A percentile compares a stretch with the other conserved stretches of the same genome.
Evolutionary conservation across 2,113 vertebrate species (phyloP).

Genomic region (Nymphicus hollandicus): DNA sequence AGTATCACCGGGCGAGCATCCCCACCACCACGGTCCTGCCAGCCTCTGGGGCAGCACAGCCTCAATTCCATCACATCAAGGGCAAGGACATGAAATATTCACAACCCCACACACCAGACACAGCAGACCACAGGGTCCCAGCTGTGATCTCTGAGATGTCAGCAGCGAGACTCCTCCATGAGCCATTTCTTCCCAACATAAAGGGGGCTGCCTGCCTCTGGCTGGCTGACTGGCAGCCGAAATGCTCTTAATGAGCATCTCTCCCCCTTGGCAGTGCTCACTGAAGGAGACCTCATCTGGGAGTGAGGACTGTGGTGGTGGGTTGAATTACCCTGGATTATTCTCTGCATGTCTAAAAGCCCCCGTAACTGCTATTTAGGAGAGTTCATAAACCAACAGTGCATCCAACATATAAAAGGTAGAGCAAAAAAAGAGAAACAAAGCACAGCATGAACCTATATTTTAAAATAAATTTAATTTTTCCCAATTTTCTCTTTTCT

Average conservation of each 20-base stretch:
- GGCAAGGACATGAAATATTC: neutral
- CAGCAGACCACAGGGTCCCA: neutral
- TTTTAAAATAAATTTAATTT: neutral
- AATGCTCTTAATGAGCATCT: neutral
- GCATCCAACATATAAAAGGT: neutral
- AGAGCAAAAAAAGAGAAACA: neutral
- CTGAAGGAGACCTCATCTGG: neutral
- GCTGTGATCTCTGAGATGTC: neutral
- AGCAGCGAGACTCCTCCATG: neutral
- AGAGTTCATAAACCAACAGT: neutral
- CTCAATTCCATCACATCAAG: neutral
- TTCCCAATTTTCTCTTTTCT: neutral
- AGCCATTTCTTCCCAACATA: accelerated
- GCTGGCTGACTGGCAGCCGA: neutral
- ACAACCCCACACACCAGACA: accelerated
- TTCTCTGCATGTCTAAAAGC: neutral
- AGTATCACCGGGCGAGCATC: accelerated
- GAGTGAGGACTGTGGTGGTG: neutral
- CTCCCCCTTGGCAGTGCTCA: neutral
- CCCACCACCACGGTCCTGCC: accelerated
- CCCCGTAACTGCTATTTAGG: neutral
- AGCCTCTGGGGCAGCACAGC: neutral
- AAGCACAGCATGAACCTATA: neutral
- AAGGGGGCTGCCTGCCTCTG: neutral
- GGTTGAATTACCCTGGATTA: neutral